Conservation (phyloP, 2,113 vertebrate genomes). For the Laticauda laticaudata region DNA sequence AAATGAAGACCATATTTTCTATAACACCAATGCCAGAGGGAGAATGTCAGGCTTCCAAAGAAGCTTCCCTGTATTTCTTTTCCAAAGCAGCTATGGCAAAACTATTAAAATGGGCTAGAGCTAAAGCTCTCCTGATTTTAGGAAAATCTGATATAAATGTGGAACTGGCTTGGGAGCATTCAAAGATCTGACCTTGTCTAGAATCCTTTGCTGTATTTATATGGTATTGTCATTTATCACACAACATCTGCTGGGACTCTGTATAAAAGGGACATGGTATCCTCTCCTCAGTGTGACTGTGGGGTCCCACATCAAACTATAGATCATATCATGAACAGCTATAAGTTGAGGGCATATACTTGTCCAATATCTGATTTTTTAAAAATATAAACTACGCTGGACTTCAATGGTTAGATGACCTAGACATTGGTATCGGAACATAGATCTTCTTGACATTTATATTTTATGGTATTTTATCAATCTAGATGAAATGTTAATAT, state of each 20-base stretch:
- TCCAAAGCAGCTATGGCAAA: neutral
- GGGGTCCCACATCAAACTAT: no score
- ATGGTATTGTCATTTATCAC: neutral
- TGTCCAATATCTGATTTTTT: no score
- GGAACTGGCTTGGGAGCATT: neutral
- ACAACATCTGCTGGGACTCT: neutral
- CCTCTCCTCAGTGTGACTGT: no score
- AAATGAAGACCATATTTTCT: neutral
- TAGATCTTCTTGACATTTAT: no score
- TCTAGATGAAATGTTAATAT: neutral
- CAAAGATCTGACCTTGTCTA: neutral
- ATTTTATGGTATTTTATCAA: no score
- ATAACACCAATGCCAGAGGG: neutral
- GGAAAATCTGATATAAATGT: neutral
- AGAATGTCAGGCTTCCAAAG: neutral
- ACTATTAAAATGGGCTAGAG: neutral
- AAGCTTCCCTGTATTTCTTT: neutral
- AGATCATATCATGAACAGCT: no score
- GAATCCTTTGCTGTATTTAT: neutral
- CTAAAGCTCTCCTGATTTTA: neutral
- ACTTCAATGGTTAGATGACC: no score
- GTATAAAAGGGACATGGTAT: no score
- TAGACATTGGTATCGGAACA: no score
- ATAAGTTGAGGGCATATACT: no score
- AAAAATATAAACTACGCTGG: no score